Conservation (phyloP, 2,888 invertebrate genomes). For the Parochlus steinenii region DNA sequence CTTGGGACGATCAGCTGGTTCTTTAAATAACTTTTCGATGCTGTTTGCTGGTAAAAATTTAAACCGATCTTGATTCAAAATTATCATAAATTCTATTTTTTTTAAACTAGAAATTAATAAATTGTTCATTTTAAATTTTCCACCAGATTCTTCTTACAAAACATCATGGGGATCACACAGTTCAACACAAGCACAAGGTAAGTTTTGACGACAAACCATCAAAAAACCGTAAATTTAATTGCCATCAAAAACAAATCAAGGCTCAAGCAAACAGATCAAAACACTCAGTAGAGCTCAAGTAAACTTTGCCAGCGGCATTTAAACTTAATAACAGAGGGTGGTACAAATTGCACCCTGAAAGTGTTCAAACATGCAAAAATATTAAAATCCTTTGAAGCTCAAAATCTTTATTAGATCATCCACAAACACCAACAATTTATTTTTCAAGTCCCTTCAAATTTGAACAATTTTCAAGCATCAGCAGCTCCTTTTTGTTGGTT, state of each 20-base stretch:
- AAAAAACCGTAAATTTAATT: conserved; percentile 1
- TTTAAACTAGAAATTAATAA: not conserved
- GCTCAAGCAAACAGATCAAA: not conserved
- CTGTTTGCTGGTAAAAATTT: conserved; percentile 88
- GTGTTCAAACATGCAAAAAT: no score
- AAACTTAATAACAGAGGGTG: conserved; percentile 18
- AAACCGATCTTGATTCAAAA: no score
- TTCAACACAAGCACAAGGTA: conserved; percentile 63
- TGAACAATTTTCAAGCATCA: no score
- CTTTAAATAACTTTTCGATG: conserved; percentile 90
- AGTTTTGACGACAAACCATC: conserved; percentile 23
- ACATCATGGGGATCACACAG: conserved; percentile 70
- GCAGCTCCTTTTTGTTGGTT: no score
- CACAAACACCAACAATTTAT: no score
- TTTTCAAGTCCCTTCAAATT: no score
- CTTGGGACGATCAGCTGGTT: conserved; percentile 67
- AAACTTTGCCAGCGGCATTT: conserved; percentile 10
- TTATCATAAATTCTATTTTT: no score
- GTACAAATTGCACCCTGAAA: conserved; percentile 25
- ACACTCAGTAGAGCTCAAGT: not conserved
- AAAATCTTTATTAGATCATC: no score
- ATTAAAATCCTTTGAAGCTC: no score
- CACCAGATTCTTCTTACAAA: conserved; percentile 73
- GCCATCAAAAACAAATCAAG: not conserved
- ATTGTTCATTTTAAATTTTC: conserved; percentile 12